phyloP scores from a whole-genome alignment of 1,140 invertebrate species.

The Metopolophium dirhodum region DNA sequence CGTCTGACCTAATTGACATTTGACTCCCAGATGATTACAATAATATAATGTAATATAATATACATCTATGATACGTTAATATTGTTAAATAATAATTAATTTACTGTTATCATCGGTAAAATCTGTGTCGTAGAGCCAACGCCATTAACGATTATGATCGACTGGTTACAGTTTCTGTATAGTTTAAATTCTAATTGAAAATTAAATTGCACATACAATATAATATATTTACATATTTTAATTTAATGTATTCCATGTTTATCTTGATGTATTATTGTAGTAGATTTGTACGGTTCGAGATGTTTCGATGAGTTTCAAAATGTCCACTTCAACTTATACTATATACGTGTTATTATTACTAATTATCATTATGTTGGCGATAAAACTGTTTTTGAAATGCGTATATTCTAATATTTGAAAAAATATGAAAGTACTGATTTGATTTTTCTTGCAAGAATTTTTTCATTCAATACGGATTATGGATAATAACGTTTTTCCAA shows the following conservation, averaged over 20 bases:
- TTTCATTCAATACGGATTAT: neutral
- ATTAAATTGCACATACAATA: neutral
- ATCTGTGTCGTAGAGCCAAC: neutral
- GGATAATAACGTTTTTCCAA: neutral
- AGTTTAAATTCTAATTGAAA: neutral
- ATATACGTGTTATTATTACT: neutral
- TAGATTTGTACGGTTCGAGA: neutral
- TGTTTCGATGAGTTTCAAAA: too few species aligned
- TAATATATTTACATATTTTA: neutral
- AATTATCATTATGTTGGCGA: neutral
- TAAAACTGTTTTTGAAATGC: neutral
- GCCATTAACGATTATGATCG: neutral
- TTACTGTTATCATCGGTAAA: neutral
- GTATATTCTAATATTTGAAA: neutral
- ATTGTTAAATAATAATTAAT: constrained; percentile 17
- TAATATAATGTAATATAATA: neutral
- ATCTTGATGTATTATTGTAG: neutral
- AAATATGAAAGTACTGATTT: neutral
- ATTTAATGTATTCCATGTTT: neutral
- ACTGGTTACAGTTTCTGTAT: neutral
- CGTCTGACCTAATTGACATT: neutral
- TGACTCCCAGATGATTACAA: neutral
- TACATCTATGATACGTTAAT: neutral
- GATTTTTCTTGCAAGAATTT: neutral
- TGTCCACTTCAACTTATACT: neutral